Evolutionary conservation across 2,113 vertebrate genomes (phyloP).

Genomic region (Malurus cyaneus): DNA sequence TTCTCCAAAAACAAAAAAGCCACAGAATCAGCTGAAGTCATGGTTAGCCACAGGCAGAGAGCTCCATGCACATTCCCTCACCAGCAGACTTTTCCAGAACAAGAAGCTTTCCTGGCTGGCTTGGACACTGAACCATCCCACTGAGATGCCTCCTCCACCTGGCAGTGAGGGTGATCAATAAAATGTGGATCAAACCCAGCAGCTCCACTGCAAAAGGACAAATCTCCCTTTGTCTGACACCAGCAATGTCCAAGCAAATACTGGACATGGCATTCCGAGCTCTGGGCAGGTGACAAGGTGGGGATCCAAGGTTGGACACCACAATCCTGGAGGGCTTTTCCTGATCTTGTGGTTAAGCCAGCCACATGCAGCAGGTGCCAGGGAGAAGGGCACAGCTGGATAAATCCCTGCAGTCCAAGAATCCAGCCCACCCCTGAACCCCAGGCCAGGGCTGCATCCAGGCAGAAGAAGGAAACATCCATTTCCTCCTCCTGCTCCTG

Average conservation of each 20-base stretch:
- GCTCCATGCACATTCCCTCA: background rate
- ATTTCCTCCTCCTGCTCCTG: conserved; percentile 29
- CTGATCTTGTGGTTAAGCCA: background rate
- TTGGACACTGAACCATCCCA: background rate
- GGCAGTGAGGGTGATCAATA: background rate
- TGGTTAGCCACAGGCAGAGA: background rate
- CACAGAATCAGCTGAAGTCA: background rate
- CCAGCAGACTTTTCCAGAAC: background rate
- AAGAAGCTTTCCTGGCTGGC: background rate
- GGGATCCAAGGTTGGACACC: background rate
- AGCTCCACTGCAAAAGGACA: background rate
- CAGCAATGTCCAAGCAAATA: background rate
- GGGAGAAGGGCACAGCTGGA: background rate
- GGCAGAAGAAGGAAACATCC: background rate
- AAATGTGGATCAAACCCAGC: background rate
- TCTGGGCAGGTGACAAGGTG: background rate
- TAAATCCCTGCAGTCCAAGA: background rate
- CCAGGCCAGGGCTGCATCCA: background rate
- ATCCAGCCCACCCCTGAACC: background rate
- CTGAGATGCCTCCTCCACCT: background rate
- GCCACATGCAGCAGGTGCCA: rapidly evolving
- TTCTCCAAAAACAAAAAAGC: background rate
- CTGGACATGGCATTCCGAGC: background rate
- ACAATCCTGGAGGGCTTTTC: background rate
- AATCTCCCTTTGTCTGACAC: background rate